Base-by-base conservation (phyloP, 2,888 invertebrate genomes). In the Apocheima hispidaria region DNA sequence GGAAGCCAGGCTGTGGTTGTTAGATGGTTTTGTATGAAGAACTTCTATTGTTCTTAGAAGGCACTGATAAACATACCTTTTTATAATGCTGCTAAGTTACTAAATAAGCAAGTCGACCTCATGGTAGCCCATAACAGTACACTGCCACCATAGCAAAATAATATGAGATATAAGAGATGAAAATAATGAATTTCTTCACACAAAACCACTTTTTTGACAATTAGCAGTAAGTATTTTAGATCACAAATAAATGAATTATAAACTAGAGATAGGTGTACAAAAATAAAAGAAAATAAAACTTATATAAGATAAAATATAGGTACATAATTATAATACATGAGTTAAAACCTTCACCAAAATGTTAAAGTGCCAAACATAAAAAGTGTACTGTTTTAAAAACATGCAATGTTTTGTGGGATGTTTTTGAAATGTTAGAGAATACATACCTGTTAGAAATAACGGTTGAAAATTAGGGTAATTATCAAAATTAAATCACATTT, bases 1-100 rank as follows among this genome's bases (percentile, higher is more conserved):
- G 30, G n/a, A 65, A 65, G 65, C 68, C 9, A 51, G 30, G 60
- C 60, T 35, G 61, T 59, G 60, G 4, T 4, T 12, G 55, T 60
- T 56, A 56, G 30, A n/a, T 30, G 40, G 56, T 12, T 36, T 61
- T 56, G 55, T 14, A 3, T 28, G 2, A 52, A 52, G 52, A 56
- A 62, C n/a, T 36, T 52, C 55, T 46, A 9, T 7, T 26, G 26
- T 5, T 26, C 26, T 26, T 4, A 4, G n/a, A n/a, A n/a, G n/a
- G n/a, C n/a, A n/a, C n/a, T n/a, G n/a, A n/a, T n/a, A n/a, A n/a
- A n/a, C n/a, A n/a, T n/a, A n/a, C n/a, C n/a, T n/a, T n/a, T n/a
- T n/a, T n/a, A n/a, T n/a, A n/a, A n/a, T n/a, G n/a, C n/a, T n/a
- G n/a, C n/a, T n/a, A n/a, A n/a, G n/a, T n/a, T n/a, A n/a, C n/a